These are phyloP conservation scores for Zhuqinia jingwanae DNA, from an alignment of 2,888 invertebrate species.

Conservation along the genomic window DNA sequence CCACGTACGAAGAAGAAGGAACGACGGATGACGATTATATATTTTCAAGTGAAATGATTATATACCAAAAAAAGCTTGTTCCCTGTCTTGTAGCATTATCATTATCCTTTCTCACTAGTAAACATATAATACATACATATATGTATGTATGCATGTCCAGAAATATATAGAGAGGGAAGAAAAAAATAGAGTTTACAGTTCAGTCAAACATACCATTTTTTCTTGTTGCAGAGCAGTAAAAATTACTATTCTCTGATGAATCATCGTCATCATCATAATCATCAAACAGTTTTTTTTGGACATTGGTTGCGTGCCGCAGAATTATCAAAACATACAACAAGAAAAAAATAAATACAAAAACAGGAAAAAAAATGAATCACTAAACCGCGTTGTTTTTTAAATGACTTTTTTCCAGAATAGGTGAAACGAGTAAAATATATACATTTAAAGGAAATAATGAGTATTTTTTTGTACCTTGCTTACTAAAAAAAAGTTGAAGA, in stretches of 20 bases:
- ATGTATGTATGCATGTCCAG: slow-evolving; percentile 52
- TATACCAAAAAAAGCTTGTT: slow-evolving; percentile 22
- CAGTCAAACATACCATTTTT: slow-evolving; percentile 34
- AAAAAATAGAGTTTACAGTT: slow-evolving; percentile 42
- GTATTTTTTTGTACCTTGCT: slow-evolving; percentile 3
- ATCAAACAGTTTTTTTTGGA: slow-evolving; percentile 13
- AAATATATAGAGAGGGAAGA: too few species aligned
- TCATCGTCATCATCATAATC: slow-evolving; percentile 47
- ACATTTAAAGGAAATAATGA: slow-evolving; percentile 14
- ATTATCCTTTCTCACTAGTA: slow-evolving; percentile 8
- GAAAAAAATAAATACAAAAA: slow-evolving; percentile 46
- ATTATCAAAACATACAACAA: slow-evolving; percentile 59
- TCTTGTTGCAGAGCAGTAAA: slow-evolving; percentile 29
- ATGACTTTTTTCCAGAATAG: slow-evolving; percentile 50
- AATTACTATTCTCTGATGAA: slow-evolving; percentile 56
- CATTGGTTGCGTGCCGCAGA: slow-evolving; percentile 61
- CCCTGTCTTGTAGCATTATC: not conserved
- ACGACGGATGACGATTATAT: slow-evolving; percentile 3
- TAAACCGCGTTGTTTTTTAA: slow-evolving; percentile 1
- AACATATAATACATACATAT: too few species aligned
- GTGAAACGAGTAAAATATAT: slow-evolving; percentile 17
- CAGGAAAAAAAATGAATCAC: not conserved
- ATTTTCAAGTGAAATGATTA: slow-evolving; percentile 51
- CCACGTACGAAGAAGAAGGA: not conserved
- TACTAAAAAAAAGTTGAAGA: slow-evolving; percentile 8